Percentiles rank a stretch among this genome's conserved stretches.
phyloP scores from a whole-genome alignment of 2,888 invertebrate species.

The Schizotus pectinicornis region DNA sequence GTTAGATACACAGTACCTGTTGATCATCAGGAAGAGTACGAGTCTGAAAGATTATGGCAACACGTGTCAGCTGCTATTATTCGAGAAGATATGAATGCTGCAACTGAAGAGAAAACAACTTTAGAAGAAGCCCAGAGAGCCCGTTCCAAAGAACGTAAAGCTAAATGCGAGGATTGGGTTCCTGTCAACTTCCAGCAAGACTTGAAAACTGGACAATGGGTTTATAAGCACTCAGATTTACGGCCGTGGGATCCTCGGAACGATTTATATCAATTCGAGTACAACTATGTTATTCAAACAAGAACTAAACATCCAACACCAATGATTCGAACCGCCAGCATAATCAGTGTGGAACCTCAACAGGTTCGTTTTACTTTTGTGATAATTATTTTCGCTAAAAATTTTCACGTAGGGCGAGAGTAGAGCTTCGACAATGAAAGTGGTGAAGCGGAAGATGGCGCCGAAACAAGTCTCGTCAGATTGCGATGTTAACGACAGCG shows the following conservation, averaged over 20 bases:
- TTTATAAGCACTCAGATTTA: slow-evolving; percentile 78
- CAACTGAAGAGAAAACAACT: slow-evolving; percentile 89
- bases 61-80: slow-evolving; percentile 85
- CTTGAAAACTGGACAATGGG: slow-evolving; percentile 64
- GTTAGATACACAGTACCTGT: slow-evolving; percentile 79
- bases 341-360: slow-evolving; percentile 69
- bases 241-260: slow-evolving; percentile 89
- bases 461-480: slow-evolving; percentile 62
- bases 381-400: slow-evolving; percentile 38
- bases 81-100: slow-evolving; percentile 83
- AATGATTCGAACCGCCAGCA: slow-evolving; percentile 73
- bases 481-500: slow-evolving; percentile 60
- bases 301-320: slow-evolving; percentile 78
- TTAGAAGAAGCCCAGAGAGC: slow-evolving; percentile 86
- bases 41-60: slow-evolving; percentile 88
- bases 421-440: slow-evolving; percentile 61
- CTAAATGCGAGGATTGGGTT: slow-evolving; percentile 71
- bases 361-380: slow-evolving; percentile 37
- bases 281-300: slow-evolving; percentile 79
- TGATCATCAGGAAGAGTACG: slow-evolving; percentile 78
- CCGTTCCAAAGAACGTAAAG: slow-evolving; percentile 72
- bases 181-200: slow-evolving; percentile 77
- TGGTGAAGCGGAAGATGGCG: slow-evolving; percentile 60
- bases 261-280: slow-evolving; percentile 87
- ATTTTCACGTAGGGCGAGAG: slow-evolving; percentile 60